phyloP scores from a whole-genome alignment of 2,888 invertebrate genomes.

The Hymenopus coronatus region DNA sequence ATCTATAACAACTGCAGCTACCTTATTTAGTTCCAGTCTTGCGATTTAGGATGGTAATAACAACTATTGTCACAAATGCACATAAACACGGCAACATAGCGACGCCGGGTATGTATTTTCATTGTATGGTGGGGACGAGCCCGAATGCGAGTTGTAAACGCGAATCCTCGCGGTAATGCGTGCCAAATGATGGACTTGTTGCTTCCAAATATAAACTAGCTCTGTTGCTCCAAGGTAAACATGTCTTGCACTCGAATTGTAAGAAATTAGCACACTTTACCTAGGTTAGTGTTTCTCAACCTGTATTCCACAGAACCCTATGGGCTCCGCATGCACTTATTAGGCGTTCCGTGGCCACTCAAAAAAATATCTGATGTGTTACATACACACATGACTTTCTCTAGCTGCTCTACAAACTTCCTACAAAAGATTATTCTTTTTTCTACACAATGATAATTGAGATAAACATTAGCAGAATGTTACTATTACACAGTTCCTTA shows the following conservation, averaged over 20 bases:
- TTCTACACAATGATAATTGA: no score
- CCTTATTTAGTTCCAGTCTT: background rate
- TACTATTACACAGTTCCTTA: no score
- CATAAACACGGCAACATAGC: background rate
- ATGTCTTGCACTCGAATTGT: background rate
- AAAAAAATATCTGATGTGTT: no score
- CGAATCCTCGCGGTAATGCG: background rate
- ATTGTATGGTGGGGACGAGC: background rate
- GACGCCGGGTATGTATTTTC: background rate
- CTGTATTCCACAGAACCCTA: no score
- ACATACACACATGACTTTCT: no score
- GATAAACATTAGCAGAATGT: no score
- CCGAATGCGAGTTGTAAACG: background rate
- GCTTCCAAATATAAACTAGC: background rate
- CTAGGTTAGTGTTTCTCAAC: fast-evolving
- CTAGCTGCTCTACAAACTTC: no score
- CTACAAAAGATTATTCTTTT: no score
- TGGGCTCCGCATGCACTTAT: no score
- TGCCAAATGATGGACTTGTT: background rate
- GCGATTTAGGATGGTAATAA: background rate
- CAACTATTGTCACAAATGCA: background rate
- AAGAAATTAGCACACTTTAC: background rate
- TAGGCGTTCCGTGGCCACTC: no score
- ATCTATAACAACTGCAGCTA: background rate
- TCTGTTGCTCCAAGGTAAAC: background rate